These are phyloP conservation scores for Sitobion miscanthi DNA, from an alignment of 1,140 invertebrate species.

Conservation along the genomic window DNA sequence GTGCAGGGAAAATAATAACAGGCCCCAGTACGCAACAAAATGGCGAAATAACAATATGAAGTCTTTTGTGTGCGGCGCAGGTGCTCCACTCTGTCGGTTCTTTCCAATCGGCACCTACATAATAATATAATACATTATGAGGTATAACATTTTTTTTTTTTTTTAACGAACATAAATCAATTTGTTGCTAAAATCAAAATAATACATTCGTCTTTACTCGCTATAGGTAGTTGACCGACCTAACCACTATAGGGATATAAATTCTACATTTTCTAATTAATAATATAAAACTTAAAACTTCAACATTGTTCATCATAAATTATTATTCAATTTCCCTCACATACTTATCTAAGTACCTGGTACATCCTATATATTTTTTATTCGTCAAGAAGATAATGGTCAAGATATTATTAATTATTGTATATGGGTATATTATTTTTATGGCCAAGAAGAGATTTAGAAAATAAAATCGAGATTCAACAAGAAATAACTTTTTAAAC, in stretches of 20 bases:
- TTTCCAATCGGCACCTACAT: slow-evolving; percentile 43
- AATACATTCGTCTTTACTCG: background rate
- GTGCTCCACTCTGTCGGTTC: slow-evolving; percentile 37
- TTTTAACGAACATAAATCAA: background rate
- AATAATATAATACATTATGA: background rate
- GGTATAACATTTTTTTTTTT: background rate
- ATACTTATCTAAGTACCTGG: no score
- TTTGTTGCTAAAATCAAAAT: slow-evolving; percentile 8
- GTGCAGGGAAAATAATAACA: slow-evolving; percentile 51
- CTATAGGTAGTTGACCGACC: background rate
- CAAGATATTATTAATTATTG: no score
- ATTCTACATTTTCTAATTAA: no score
- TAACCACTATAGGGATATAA: background rate
- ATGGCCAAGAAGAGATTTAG: no score
- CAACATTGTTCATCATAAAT: no score
- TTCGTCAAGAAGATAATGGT: background rate
- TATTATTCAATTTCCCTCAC: background rate
- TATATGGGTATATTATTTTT: no score
- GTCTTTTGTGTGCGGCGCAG: slow-evolving; percentile 48
- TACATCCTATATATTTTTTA: background rate
- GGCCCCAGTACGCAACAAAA: slow-evolving; percentile 35
- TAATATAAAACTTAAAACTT: background rate
- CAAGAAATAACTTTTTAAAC: background rate
- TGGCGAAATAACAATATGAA: slow-evolving; percentile 56
- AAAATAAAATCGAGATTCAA: background rate